These are phyloP conservation scores for Onychomys leucogaster DNA, from an alignment of 2,797 vertebrate species.

Conservation along the genomic window DNA sequence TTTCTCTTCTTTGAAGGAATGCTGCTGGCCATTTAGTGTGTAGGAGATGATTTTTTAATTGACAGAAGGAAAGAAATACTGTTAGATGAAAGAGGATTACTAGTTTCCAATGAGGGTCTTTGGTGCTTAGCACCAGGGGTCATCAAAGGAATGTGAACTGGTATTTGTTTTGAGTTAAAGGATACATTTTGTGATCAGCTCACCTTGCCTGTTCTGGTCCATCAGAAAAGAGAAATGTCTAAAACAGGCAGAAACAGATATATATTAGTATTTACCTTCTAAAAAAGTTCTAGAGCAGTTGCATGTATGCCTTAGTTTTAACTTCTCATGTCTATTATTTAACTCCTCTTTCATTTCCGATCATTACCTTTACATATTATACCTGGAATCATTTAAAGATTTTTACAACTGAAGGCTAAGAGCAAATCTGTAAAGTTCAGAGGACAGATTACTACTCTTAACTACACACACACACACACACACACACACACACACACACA, in stretches of 20 bases:
- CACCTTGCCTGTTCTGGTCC: background rate
- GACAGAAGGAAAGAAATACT: background rate
- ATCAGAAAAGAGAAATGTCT: background rate
- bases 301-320: background rate
- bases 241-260: background rate
- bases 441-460: background rate
- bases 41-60: slow-evolving; percentile 28
- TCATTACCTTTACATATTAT: background rate
- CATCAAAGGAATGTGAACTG: background rate
- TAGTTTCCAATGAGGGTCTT: background rate
- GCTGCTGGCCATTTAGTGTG: background rate
- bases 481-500: background rate
- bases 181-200: background rate
- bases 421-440: background rate
- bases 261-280: background rate
- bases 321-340: background rate
- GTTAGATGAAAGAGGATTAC: background rate
- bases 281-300: background rate
- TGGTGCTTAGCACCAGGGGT: background rate
- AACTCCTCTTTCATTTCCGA: background rate
- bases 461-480: background rate
- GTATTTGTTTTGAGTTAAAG: background rate
- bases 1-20: background rate
- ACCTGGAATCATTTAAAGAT: background rate
- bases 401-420: background rate